Percentiles rank a stretch among this genome's conserved stretches.
Evolutionary conservation across 2,888 invertebrate genomes (phyloP).

Genomic region (Pecten maximus): DNA sequence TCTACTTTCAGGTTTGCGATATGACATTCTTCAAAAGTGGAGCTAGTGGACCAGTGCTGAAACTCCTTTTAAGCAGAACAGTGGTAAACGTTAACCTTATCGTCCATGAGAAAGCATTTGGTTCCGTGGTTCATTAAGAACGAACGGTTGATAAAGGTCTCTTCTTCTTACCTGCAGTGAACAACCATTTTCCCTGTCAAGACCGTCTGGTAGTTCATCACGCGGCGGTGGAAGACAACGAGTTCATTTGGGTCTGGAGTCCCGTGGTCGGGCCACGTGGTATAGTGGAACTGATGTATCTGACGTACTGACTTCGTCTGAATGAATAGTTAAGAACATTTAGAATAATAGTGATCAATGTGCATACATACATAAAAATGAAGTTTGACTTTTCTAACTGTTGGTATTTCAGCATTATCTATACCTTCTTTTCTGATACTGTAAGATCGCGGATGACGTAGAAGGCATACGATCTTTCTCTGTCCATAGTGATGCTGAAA

Average conservation of each 20-base stretch:
- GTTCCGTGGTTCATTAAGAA: no score
- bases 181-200: not conserved
- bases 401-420: no score
- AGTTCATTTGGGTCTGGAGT: not conserved
- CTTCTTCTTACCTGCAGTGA: not conserved
- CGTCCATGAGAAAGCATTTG: no score
- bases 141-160: no score
- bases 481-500: not conserved
- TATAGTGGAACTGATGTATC: not conserved
- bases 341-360: no score
- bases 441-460: not conserved
- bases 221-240: not conserved
- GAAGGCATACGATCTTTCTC: not conserved
- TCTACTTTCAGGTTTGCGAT: no score
- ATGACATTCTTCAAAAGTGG: no score
- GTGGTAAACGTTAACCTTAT: no score
- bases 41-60: no score
- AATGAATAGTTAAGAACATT: not conserved
- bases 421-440: not conserved
- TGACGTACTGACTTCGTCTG: not conserved
- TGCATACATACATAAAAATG: no score
- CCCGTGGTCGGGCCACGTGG: conserved; percentile 7
- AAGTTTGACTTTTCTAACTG: no score
- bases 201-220: not conserved
- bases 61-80: no score